These are phyloP conservation scores for Cecropterus lyciades DNA, from an alignment of 1,140 invertebrate species.

Conservation along the genomic window DNA sequence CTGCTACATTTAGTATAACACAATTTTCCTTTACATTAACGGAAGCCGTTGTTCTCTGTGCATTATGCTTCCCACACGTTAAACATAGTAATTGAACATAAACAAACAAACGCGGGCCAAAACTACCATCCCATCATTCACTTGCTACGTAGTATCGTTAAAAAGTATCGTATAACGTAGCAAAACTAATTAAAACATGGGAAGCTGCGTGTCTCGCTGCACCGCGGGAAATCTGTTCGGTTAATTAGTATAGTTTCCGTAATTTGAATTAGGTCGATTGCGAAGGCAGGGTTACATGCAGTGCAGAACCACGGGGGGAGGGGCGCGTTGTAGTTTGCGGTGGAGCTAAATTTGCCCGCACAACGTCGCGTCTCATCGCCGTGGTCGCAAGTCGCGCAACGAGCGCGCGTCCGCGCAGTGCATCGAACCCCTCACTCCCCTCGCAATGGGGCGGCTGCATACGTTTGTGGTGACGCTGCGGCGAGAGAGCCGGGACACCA, in stretches of 20 bases:
- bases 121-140: conserved; percentile 2
- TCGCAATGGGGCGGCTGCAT: conserved; percentile 86
- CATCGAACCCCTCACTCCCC: conserved; percentile 45
- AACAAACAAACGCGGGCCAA: conserved; percentile 34
- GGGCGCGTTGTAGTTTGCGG: conserved; percentile 61
- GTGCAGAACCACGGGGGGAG: conserved; percentile 54
- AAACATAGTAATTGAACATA: conserved; percentile 20
- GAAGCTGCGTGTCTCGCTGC: conserved; percentile 7
- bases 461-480: conserved; percentile 90
- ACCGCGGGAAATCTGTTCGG: conserved; percentile 53
- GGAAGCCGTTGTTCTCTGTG: background rate
- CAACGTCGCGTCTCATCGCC: conserved; percentile 69
- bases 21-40: no score
- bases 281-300: conserved; percentile 67
- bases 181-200: conserved; percentile 29
- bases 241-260: conserved; percentile 62
- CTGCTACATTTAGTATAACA: no score
- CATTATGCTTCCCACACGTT: conserved; percentile 5
- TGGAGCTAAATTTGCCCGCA: conserved; percentile 72
- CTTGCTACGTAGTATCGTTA: conserved; percentile 3
- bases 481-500: conserved; percentile 89
- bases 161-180: conserved; percentile 21
- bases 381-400: conserved; percentile 60
- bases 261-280: conserved; percentile 70
- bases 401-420: conserved; percentile 57